phyloP scores from a whole-genome alignment of 2,888 invertebrate species.

The Scaptodrosophila latifasciaeformis region DNA sequence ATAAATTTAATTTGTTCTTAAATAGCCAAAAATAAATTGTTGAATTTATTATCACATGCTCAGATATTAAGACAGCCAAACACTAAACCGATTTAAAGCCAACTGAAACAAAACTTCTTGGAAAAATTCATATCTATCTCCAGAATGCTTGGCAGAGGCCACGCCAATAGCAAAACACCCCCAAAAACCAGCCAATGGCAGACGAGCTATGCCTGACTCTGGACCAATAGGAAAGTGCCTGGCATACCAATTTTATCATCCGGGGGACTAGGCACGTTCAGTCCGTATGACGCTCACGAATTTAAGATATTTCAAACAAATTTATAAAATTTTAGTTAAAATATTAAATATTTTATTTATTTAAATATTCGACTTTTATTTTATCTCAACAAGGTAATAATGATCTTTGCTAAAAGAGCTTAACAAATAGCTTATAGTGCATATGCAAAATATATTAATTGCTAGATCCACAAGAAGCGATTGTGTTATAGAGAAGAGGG shows the following conservation, averaged over 20 bases:
- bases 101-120: not conserved
- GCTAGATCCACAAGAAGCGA: slow-evolving; percentile 34
- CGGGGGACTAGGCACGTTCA: no score
- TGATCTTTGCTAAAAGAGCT: slow-evolving; percentile 14
- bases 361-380: slow-evolving; percentile 19
- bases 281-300: no score
- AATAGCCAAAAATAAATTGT: not conserved
- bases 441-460: slow-evolving; percentile 39
- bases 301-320: no score
- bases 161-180: not conserved
- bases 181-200: not conserved
- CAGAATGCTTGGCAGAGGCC: not conserved
- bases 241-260: not conserved
- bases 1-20: not conserved
- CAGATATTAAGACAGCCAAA: not conserved
- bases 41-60: not conserved
- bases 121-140: not conserved
- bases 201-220: not conserved
- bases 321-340: no score
- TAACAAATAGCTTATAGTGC: slow-evolving; percentile 21
- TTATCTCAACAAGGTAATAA: slow-evolving; percentile 15
- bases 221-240: no score
- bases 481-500: slow-evolving; percentile 27
- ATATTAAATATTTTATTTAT: no score
- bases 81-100: not conserved